Evolutionary conservation across 2,797 vertebrate genomes (phyloP), one percentile per base, ranked within the genome.

Genomic region (Sebastes cheni): DNA sequence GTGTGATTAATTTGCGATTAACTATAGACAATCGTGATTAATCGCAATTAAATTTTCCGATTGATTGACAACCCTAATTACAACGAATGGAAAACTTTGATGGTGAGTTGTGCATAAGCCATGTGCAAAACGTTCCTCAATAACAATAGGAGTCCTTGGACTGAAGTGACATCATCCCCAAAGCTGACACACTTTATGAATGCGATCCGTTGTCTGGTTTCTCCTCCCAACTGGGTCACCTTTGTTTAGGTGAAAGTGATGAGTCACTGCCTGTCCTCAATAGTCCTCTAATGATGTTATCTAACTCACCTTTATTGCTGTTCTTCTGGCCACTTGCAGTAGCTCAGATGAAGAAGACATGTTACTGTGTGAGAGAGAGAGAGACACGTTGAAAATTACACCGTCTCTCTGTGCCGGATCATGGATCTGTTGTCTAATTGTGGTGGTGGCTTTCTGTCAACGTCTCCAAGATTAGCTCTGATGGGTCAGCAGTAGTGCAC

Each of bases 211-310:
- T 8, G 54, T 75, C 72, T 73, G 60, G 71, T 70, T 58, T 56
- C 76, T 67, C 39, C 72, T 71, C 66, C 75, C 67, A 75, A 29
- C 27, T 71, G 56, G 52, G 76, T 86, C 84, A 79, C 77, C 78
- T 85, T 75, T 79, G 67, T 83, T 85, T 81, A 7, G 18, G 56
- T 59, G 68, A 81, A 72, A 86, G 81, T 25, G 72, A 79, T 86
- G 80, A 86, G 78, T 91, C 88, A 83, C 77, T 27, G 52, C 34
- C 52, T 77, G 59, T 64, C 79, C 69, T 74, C 71, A 2, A 10
- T 29, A 60, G 66, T 67, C 70, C 34, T 85, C 77, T 55, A 68
- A 58, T 79, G 70, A 85, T 77, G 29, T 79, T 80, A 87, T 66
- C 79, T 59, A 80, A 69, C 67, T 66, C 76, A 70, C 81, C 72